Evolutionary conservation across 2,888 invertebrate genomes (phyloP), one percentile per base, ranked within the genome.

Genomic region (Allophyes oxyacanthae): DNA sequence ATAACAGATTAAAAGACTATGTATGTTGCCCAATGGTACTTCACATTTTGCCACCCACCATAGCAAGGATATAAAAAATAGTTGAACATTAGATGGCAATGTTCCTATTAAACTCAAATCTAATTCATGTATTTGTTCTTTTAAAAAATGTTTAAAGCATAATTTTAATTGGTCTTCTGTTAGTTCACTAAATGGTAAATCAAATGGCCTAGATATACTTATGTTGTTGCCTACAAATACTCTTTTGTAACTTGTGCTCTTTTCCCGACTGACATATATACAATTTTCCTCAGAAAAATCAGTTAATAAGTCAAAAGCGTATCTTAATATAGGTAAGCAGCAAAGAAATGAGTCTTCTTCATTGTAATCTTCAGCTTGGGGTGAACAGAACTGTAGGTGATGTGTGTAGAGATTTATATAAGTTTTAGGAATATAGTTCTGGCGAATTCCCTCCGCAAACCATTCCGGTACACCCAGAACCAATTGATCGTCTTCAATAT

Each of bases 351-450:
- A 94, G 62, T 96, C 95, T 4, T 94, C 89, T 41, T 94, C 94
- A 3, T 86, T 84, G 75, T 95, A 95, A 83, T 97, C 95, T 85
- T 98, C 97, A 6, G 97, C 95, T 90, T 97, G 97, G 0, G 96
- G 96, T 45, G 94, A 94, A 69, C 95, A 96, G 61, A 97, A 95
- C 77, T 96, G 95, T 41, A 95, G 90, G 58, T 95, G 94, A 34
- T 95, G 94, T n/a, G 95, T 94, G 53, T 95, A 87, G 11, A 97
- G 92, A 79, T 97, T 96, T 25, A 97, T 95, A 73, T 97, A 95
- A 58, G 95, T 94, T 7, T 96, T 91, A 0, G 97, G 96, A 66
- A 97, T 95, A 37, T 90, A 78, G 25, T 95, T 96, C 2, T 87
- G 86, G 37, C 95, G 93, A 56, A 96, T 95, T 59, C 95, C 95